Evolutionary conservation across 92 coral and sea anemone species (phyloP).

Genomic region (Palythoa caribaeorum): DNA sequence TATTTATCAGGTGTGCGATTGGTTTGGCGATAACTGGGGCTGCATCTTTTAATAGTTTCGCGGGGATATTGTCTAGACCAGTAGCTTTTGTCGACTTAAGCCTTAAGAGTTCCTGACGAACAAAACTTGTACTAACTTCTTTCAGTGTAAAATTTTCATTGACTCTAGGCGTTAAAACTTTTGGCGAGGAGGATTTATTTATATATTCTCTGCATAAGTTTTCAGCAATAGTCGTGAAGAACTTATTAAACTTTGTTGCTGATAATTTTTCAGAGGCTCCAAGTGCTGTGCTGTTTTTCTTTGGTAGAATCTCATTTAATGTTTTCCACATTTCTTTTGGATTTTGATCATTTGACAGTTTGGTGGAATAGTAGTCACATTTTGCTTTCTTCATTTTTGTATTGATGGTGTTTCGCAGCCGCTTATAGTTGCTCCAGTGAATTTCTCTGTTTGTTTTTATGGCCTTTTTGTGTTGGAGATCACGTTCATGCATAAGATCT

Average conservation of each 20-base stretch:
- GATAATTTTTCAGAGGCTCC: conserved; percentile 7
- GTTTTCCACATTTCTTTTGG: conserved; percentile 73
- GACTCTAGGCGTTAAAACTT: conserved; percentile 6
- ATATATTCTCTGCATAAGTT: conserved; percentile 36
- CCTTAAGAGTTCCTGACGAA: conserved; percentile 17
- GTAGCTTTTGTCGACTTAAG: conserved; percentile 44
- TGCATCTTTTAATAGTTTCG: conserved; percentile 37
- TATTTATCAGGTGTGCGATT: conserved; percentile 24
- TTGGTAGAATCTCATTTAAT: conserved; percentile 51
- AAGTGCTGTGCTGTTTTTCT: conserved; percentile 5
- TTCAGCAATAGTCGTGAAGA: conserved; percentile 43
- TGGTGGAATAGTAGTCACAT: conserved; percentile 50
- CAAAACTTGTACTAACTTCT: conserved; percentile 38
- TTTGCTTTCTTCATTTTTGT: conserved; percentile 45
- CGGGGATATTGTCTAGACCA: conserved; percentile 40
- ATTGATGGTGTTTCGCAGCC: conserved; percentile 45
- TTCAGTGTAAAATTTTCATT: not conserved
- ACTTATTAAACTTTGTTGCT: conserved; percentile 34
- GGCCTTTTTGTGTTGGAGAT: conserved; percentile 12
- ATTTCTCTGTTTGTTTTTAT: conserved; percentile 32
- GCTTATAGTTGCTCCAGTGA: conserved; percentile 54
- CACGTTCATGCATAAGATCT: too few species aligned
- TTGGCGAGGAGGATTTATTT: not conserved
- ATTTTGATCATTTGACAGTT: conserved; percentile 54
- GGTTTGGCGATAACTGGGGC: conserved; percentile 41